Base-by-base conservation (phyloP, 35 echinoderm and acorn worm species). In the Apostichopus japonicus region DNA sequence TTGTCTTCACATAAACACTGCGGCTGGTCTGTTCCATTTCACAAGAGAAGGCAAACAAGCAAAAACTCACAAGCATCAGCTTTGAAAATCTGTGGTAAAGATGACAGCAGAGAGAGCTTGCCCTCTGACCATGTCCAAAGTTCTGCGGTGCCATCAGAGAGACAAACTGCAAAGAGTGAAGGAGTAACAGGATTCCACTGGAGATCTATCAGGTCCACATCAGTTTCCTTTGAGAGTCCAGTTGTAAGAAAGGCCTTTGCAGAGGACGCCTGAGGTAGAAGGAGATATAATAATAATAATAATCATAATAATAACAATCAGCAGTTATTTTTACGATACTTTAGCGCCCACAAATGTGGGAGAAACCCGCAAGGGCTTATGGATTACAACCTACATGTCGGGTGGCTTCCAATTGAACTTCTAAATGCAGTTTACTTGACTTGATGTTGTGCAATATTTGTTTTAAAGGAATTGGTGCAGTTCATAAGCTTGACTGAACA, bases 121-220 rank as follows among this genome's bases (percentile, higher is more conserved):
- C 89, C 77, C 5, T 62, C 92, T 9, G 93, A 76, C 92, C 79
- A 77, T 62, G 93, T 86, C 93, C 93, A 96, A 22, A 95, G 90
- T 72, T 78, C 62, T 22, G 91, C 16, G 56, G 33, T 91, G 6
- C 95, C 95, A 90, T 99, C 93, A 4, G 97, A 96, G 75, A 99
- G 90, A 92, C 97, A 99, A 0, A 84, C 92, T 15, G 92, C 93
- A 87, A 95, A 83, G 15, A 96, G 56, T 10, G 13, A 16, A 2
- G 90, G 24, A 59, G 72, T 79, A 13, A n/a, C 63, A 4, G 97
- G 97, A 55, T 99, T 99, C 97, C 97, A 99, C 24, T 23, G 58
- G 19, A 99, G 93, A 59, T 99, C 90, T n/a, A 93, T 83, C 0
- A 99, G 83, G 17, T 87, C 57, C 76, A 91, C 52, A 24, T 95